phyloP scores from a whole-genome alignment of 2,888 invertebrate genomes.

The Chrysolina americana region DNA sequence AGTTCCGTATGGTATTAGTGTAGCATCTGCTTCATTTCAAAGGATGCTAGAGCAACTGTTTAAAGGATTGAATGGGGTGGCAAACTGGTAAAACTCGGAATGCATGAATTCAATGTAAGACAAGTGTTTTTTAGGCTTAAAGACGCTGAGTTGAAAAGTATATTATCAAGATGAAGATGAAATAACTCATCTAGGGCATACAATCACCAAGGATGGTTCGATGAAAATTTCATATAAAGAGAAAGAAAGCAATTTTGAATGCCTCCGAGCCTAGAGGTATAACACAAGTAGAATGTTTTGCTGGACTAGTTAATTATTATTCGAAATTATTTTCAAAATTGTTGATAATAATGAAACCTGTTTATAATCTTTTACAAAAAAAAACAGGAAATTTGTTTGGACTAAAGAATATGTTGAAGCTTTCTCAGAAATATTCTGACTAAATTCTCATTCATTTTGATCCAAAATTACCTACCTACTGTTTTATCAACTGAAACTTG shows the following conservation, averaged over 20 bases:
- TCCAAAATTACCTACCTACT: conserved; percentile 40
- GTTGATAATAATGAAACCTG: conserved; percentile 36
- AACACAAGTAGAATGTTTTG: conserved; percentile 34
- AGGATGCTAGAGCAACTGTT: conserved; percentile 60
- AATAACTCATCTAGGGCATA: conserved; percentile 60
- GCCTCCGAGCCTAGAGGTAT: conserved; percentile 34
- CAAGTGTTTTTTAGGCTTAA: conserved; percentile 51
- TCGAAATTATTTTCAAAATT: conserved; percentile 39
- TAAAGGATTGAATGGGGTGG: conserved; percentile 55
- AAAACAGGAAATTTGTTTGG: conserved; percentile 43
- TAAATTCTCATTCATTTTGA: conserved; percentile 45
- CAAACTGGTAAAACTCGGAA: conserved; percentile 53
- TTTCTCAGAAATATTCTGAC: conserved; percentile 40
- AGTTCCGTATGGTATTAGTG: conserved; percentile 63
- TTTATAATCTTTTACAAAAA: conserved; percentile 46
- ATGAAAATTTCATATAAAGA: conserved; percentile 33
- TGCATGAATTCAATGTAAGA: conserved; percentile 53
- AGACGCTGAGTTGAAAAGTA: conserved; percentile 56
- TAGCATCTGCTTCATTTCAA: conserved; percentile 64
- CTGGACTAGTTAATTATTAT: conserved; percentile 44
- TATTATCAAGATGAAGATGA: conserved; percentile 56
- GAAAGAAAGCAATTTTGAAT: conserved; percentile 45
- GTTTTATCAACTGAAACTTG: conserved; percentile 41
- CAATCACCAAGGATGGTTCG: conserved; percentile 48
- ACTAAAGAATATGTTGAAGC: conserved; percentile 40